phyloP scores from a whole-genome alignment of 2,888 invertebrate genomes.

The Atrina japonica region DNA sequence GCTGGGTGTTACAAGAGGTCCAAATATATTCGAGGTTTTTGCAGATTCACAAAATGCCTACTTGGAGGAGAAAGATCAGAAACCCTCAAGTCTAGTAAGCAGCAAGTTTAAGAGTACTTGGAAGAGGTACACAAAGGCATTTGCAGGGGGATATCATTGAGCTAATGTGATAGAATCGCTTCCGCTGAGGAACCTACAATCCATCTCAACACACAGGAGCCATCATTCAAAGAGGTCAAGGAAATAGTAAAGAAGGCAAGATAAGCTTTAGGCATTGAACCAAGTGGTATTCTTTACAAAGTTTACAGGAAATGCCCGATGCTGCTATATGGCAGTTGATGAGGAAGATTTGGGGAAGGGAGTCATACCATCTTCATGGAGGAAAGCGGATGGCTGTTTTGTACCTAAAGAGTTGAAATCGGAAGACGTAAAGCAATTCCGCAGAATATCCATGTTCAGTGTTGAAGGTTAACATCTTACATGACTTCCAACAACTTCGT shows the following conservation, averaged over 20 bases:
- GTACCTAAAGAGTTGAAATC: conserved; percentile 36
- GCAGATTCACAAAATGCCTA: background rate
- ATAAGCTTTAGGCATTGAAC: conserved; percentile 7
- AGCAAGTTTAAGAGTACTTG: too few relatives aligned
- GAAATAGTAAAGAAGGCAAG: conserved; percentile 21
- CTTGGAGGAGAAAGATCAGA: background rate
- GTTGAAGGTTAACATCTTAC: conserved; percentile 32
- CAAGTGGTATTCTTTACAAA: conserved; percentile 21
- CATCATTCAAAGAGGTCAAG: conserved; percentile 6
- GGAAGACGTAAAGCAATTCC: conserved; percentile 24
- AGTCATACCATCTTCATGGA: conserved; percentile 24
- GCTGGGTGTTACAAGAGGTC: too few relatives aligned
- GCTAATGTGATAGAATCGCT: background rate
- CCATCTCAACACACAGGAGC: background rate
- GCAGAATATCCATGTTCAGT: conserved; percentile 42
- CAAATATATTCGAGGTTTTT: background rate
- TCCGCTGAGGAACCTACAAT: background rate
- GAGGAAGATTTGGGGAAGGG: conserved; percentile 27
- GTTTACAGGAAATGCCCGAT: conserved; percentile 24
- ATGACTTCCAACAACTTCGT: conserved; percentile 32
- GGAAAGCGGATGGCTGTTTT: conserved; percentile 33
- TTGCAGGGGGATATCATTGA: background rate
- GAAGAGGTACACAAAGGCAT: background rate
- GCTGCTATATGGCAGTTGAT: conserved; percentile 11
- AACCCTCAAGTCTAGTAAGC: background rate